Percentiles rank a stretch among this genome's conserved stretches.
These are phyloP conservation scores for Antigone vipio DNA, from an alignment of 2,113 vertebrate species.

Conservation along the genomic window DNA sequence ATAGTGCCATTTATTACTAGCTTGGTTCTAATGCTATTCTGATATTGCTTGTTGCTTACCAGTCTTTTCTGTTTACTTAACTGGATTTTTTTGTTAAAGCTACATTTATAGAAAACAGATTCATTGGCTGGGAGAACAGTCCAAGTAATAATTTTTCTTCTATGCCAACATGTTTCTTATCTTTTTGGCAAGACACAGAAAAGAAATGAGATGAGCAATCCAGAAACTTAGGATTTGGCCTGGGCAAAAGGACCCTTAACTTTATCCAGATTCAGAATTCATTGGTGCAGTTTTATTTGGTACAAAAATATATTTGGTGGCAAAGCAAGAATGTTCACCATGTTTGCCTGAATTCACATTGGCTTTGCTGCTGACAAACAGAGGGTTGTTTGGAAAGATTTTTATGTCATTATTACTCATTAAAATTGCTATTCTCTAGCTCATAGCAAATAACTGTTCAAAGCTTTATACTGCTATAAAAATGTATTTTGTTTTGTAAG, in stretches of 20 bases:
- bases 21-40: neutral
- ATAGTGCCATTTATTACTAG: neutral
- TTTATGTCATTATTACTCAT: neutral
- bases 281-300: neutral
- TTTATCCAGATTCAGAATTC: neutral
- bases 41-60: neutral
- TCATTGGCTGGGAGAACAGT: neutral
- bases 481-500: neutral
- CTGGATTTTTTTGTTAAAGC: neutral
- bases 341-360: neutral
- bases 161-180: neutral
- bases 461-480: neutral
- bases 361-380: neutral
- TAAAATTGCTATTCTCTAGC: neutral
- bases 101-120: slow-evolving; percentile 6
- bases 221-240: neutral
- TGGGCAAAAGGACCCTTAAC: neutral
- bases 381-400: neutral
- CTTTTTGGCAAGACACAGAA: slow-evolving; percentile 4
- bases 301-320: neutral
- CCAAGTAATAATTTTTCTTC: neutral
- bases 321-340: neutral
- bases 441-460: neutral
- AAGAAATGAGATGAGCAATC: neutral
- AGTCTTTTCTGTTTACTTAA: neutral